Percentiles rank a stretch among this genome's conserved stretches.
phyloP scores from a whole-genome alignment of 2,113 vertebrate genomes.

The Petroica traversi region DNA sequence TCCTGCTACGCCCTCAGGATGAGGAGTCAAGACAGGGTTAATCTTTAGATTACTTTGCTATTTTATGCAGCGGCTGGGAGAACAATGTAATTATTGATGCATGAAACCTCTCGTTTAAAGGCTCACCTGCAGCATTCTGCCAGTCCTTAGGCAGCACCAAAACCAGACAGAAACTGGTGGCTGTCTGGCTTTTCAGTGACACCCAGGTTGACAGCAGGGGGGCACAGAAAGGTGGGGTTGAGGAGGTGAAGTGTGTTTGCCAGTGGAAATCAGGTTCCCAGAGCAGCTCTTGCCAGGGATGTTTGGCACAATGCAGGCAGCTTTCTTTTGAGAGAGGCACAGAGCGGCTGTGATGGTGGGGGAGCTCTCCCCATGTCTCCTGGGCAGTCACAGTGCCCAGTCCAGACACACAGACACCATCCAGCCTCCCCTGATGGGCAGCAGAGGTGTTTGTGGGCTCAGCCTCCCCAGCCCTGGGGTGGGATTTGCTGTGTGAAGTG shows the following conservation, averaged over 20 bases:
- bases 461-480: neutral
- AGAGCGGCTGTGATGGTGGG: neutral
- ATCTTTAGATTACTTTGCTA: neutral
- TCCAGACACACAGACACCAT: neutral
- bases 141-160: neutral
- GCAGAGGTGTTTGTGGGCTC: neutral
- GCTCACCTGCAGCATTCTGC: neutral
- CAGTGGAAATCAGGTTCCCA: neutral
- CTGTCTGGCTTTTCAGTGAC: neutral
- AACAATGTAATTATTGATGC: neutral
- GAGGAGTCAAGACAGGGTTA: neutral
- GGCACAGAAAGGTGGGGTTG: neutral
- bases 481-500: neutral
- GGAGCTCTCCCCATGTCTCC: neutral
- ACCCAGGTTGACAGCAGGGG: fast-evolving
- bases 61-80: neutral
- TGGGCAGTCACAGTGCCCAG: fast-evolving
- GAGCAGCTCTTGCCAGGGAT: neutral
- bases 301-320: neutral
- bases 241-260: neutral
- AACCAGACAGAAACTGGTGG: neutral
- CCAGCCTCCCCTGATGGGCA: fast-evolving
- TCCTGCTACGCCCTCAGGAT: neutral
- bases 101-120: neutral
- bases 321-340: neutral